Evolutionary conservation across 1,140 invertebrate species (phyloP).

Genomic region (Cydia fagiglandana): DNA sequence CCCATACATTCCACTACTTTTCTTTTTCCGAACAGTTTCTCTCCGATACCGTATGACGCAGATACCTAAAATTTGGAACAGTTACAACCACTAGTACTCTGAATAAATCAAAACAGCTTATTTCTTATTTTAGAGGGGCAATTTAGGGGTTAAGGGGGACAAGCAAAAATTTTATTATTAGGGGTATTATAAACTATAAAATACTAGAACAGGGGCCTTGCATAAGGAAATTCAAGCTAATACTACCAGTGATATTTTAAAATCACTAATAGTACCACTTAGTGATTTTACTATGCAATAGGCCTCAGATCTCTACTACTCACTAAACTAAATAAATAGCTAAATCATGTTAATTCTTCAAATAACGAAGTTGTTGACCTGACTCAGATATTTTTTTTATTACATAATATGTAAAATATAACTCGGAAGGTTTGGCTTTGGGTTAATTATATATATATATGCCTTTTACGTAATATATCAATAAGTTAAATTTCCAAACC

Average conservation of each 20-base stretch:
- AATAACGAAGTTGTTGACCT: background rate
- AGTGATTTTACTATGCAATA: too few relatives aligned
- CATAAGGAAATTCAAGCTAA: too few relatives aligned
- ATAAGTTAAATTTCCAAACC: background rate
- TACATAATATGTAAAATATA: constrained; percentile 12
- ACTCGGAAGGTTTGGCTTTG: background rate
- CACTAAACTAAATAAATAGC: background rate
- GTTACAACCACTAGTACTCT: too few relatives aligned
- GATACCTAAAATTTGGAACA: too few relatives aligned
- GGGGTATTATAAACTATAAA: background rate
- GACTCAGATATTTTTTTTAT: background rate
- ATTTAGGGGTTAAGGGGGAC: too few relatives aligned
- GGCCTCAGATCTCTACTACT: background rate
- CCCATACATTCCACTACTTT: too few relatives aligned
- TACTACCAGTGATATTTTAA: too few relatives aligned
- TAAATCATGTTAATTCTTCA: background rate
- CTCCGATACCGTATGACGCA: too few relatives aligned
- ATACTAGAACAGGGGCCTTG: background rate
- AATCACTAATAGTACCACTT: too few relatives aligned
- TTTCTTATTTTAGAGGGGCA: too few relatives aligned
- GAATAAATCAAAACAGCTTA: too few relatives aligned
- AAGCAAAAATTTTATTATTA: background rate
- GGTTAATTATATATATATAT: background rate
- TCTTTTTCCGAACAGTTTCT: too few relatives aligned
- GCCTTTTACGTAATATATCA: background rate